phyloP scores from a whole-genome alignment of 2,888 invertebrate species.

The Tiphia femorata region DNA sequence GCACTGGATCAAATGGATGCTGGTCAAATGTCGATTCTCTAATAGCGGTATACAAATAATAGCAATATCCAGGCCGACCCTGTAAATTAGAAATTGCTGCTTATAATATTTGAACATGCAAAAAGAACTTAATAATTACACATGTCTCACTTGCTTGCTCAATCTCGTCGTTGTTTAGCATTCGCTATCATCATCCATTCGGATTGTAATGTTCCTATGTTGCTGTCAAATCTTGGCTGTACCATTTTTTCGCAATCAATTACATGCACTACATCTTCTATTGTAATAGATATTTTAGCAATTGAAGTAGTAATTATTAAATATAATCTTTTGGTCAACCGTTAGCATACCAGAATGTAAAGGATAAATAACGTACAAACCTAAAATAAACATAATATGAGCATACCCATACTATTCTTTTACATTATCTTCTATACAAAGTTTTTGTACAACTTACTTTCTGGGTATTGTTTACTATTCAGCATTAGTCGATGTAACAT shows the following conservation, averaged over 20 bases:
- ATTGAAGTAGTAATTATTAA: slow-evolving; percentile 90
- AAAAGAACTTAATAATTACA: too few relatives aligned
- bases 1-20: slow-evolving; percentile 80
- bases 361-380: slow-evolving; percentile 77
- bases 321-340: slow-evolving; percentile 83
- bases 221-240: slow-evolving; percentile 79
- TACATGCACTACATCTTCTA: slow-evolving; percentile 94
- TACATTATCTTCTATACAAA: not conserved
- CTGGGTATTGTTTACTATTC: slow-evolving; percentile 69
- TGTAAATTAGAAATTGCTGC: too few relatives aligned
- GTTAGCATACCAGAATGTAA: slow-evolving; percentile 91
- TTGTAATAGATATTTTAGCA: slow-evolving; percentile 96
- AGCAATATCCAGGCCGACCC: slow-evolving; percentile 81
- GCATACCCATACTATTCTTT: not conserved
- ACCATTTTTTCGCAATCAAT: slow-evolving; percentile 90
- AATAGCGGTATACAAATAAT: slow-evolving; percentile 81
- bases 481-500: slow-evolving; percentile 72
- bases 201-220: slow-evolving; percentile 80
- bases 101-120: not conserved
- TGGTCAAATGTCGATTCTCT: slow-evolving; percentile 76
- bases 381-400: slow-evolving; percentile 43
- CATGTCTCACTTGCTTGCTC: slow-evolving; percentile 89
- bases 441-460: slow-evolving; percentile 33
- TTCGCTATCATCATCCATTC: slow-evolving; percentile 89
- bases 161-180: slow-evolving; percentile 85